These are phyloP conservation scores for Cygnus buccinator DNA, from an alignment of 2,113 vertebrate genomes.

Conservation along the genomic window DNA sequence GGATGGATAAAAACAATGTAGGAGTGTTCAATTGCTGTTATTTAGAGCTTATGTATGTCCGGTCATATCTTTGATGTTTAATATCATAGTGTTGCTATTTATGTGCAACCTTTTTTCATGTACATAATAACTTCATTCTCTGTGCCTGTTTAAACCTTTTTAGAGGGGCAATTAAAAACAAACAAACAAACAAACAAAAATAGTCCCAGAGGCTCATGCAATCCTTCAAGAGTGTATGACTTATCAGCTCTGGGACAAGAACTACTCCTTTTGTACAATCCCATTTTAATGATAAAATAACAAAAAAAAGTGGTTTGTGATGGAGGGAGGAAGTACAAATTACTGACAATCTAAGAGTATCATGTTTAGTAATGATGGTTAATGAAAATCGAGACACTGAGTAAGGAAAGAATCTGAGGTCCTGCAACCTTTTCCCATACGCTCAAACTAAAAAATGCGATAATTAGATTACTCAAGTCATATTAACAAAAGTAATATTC, in stretches of 20 bases:
- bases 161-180: not conserved
- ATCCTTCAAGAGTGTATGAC: not conserved
- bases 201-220: not conserved
- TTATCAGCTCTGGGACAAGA: not conserved
- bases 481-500: not conserved
- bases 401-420: not conserved
- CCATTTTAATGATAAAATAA: not conserved
- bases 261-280: not conserved
- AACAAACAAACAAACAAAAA: not conserved
- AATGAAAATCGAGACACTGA: not conserved
- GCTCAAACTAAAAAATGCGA: not conserved
- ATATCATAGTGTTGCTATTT: not conserved
- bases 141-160: not conserved
- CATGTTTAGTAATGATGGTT: not conserved
- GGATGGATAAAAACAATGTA: not conserved
- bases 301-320: not conserved
- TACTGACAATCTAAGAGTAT: not conserved
- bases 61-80: not conserved
- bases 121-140: not conserved
- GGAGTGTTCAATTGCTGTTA: not conserved
- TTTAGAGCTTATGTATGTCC: not conserved
- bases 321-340: not conserved
- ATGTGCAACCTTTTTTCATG: not conserved
- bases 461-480: not conserved
- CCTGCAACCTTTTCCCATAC: accelerated